Base-by-base conservation (phyloP, 2,888 invertebrate genomes). In the Phyto melanocephala region DNA sequence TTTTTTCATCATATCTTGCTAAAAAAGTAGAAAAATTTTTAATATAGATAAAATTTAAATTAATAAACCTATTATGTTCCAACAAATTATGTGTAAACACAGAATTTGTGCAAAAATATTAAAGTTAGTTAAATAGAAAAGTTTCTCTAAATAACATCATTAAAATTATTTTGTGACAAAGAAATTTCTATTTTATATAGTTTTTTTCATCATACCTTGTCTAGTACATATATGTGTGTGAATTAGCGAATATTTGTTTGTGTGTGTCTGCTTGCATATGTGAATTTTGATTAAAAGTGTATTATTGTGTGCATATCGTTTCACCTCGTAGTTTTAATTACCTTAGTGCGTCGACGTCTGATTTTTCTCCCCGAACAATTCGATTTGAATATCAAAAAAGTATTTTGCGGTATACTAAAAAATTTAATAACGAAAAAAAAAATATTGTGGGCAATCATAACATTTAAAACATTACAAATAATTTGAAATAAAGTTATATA, bases 291-390 rank as follows among this genome's bases (percentile, higher is more conserved):
- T 75, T 58, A 56, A 77, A 56, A 62, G 42, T 52, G 60, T 63
- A 68, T 78, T 52, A 15, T 28, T 74, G 62, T 75, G 20, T 62
- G 65, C 68, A 71, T 71, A 42, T 71, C 60, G 70, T 70, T 54
- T 82, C 79, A 82, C 75, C 82, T 82, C 79, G 60, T 50, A 54
- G 52, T 71, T 79, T 82, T 82, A 79, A 79, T 82, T 82, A 79
- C 75, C 71, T 79, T 82, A 79, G 70, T 82, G 82, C 82, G 82
- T 82, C 81, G 81, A 81, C 81, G 78, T 82, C 81, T 78, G 63
- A 47, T 63, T 54, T 40, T 63, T 42, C 40, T 22, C 42, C 24
- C 42, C 15, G 3, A 22, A 20, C 20, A 3, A 28, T 40, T 33
- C 54, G 10, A 62, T 54, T 58, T 75, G 37, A 76, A 77, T 62